Evolutionary conservation across 1,140 invertebrate genomes (phyloP).

Genomic region (Dendroctonus valens): DNA sequence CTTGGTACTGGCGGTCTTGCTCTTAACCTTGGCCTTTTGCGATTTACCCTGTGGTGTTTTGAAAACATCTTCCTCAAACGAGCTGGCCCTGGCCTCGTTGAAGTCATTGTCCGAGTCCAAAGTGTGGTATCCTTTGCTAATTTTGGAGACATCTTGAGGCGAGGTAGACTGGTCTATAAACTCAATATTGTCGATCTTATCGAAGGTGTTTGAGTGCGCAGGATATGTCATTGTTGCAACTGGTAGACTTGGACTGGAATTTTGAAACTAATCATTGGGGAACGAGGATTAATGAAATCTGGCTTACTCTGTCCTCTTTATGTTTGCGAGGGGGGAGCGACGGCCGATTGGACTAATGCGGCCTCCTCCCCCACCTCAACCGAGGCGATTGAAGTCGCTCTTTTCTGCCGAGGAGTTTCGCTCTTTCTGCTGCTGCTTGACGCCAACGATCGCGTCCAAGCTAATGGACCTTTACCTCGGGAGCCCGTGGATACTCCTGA

Average conservation of each 20-base stretch:
- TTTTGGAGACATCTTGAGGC: conserved; percentile 28
- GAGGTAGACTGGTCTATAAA: conserved; percentile 45
- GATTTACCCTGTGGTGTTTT: conserved; percentile 25
- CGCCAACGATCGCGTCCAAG: conserved; percentile 41
- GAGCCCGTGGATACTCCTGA: conserved; percentile 2
- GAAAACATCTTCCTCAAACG: conserved; percentile 35
- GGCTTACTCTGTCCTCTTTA: conserved; percentile 7
- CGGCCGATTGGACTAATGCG: conserved; percentile 34
- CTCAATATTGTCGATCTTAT: conserved; percentile 46
- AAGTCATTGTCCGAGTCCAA: conserved; percentile 35
- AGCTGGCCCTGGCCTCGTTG: conserved; percentile 11
- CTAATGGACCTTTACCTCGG: conserved; percentile 17
- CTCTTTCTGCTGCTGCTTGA: conserved; percentile 36
- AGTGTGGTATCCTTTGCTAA: conserved; percentile 41
- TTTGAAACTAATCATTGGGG: background rate
- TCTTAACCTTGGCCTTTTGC: conserved; percentile 38
- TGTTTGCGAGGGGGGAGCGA: conserved; percentile 42
- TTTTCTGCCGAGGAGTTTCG: conserved; percentile 31
- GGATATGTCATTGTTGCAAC: conserved; percentile 2
- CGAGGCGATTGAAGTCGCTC: conserved; percentile 39
- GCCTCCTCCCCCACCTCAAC: conserved; percentile 50
- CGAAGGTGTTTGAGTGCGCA: conserved; percentile 13
- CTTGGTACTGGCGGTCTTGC: conserved; percentile 34
- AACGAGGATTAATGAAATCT: background rate
- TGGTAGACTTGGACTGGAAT: conserved; percentile 13